Conservation (phyloP, 2,797 vertebrate genomes). For the Oryzias sinensis region DNA sequence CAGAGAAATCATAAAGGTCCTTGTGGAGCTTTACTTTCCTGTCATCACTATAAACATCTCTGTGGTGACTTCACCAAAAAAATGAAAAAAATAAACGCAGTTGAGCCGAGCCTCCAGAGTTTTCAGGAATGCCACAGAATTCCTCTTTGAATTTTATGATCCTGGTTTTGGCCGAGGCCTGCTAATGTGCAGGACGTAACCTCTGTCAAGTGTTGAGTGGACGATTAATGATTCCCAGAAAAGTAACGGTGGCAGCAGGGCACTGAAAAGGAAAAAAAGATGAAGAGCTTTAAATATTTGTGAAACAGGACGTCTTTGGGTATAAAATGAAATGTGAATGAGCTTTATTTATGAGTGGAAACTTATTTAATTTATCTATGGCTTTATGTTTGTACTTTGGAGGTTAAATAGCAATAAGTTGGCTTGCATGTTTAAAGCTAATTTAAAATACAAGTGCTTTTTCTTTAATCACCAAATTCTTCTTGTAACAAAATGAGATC, state of each 20-base stretch:
- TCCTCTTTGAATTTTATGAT: constrained; percentile 71
- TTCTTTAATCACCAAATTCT: constrained; percentile 10
- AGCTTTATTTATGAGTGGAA: too few relatives aligned
- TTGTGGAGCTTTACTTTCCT: constrained; percentile 36
- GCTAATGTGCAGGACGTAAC: constrained; percentile 71
- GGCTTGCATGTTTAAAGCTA: constrained; percentile 46
- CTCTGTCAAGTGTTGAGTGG: constrained; percentile 63
- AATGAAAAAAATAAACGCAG: constrained; percentile 50
- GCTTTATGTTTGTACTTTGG: too few relatives aligned
- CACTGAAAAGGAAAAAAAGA: constrained; percentile 43
- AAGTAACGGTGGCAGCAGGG: constrained; percentile 40
- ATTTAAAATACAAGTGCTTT: constrained; percentile 26
- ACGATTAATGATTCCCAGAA: constrained; percentile 64
- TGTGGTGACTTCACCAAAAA: constrained; percentile 40
- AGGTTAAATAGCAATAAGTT: constrained; percentile 17
- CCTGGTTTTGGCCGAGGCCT: constrained; percentile 53
- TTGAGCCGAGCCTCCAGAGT: constrained; percentile 47
- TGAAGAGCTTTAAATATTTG: constrained; percentile 7
- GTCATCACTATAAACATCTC: constrained; percentile 53
- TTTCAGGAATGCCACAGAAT: constrained; percentile 72
- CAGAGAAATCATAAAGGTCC: constrained; percentile 18
- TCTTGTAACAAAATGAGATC: constrained; percentile 13
- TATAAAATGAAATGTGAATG: background rate
- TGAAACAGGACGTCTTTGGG: background rate
- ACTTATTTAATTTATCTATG: too few relatives aligned